Evolutionary conservation across 1,140 invertebrate genomes (phyloP).

Genomic region (Drosophila asahinai): DNA sequence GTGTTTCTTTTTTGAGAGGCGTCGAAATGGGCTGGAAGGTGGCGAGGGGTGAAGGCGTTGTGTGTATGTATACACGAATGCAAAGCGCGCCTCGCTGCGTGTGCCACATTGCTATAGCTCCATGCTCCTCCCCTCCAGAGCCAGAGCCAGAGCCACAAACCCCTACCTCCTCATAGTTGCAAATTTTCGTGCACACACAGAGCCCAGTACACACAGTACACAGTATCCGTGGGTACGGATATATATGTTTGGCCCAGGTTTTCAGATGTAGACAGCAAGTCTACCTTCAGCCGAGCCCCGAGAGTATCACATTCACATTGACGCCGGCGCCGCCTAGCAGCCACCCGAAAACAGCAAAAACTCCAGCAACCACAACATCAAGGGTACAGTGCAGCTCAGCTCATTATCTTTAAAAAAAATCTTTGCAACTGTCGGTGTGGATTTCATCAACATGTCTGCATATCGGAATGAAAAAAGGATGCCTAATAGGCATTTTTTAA

Average conservation of each 20-base stretch:
- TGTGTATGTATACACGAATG: constrained; percentile 81
- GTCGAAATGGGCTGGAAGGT: constrained; percentile 21
- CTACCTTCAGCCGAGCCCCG: constrained; percentile 59
- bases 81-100: constrained; percentile 73
- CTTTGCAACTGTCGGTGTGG: constrained; percentile 7
- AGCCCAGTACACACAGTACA: constrained; percentile 32
- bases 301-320: constrained; percentile 61
- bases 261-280: constrained; percentile 73
- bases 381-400: constrained; percentile 73
- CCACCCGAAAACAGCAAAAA: constrained; percentile 64
- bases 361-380: constrained; percentile 34
- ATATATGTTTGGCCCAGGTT: constrained; percentile 31
- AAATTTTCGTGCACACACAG: constrained; percentile 70
- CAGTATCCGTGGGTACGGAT: constrained; percentile 21
- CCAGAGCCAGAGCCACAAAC: constrained; percentile 5
- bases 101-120: constrained; percentile 65
- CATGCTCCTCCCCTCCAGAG: constrained; percentile 3
- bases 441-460: background rate
- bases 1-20: constrained; percentile 39
- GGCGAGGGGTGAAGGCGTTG: constrained; percentile 29
- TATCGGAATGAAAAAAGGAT: background rate
- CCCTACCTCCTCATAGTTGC: constrained; percentile 36
- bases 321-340: constrained; percentile 64
- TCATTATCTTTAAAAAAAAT: constrained; percentile 45
- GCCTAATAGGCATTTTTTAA: background rate